These are phyloP conservation scores for Patella depressa DNA, from an alignment of 2,888 invertebrate species.

Conservation along the genomic window DNA sequence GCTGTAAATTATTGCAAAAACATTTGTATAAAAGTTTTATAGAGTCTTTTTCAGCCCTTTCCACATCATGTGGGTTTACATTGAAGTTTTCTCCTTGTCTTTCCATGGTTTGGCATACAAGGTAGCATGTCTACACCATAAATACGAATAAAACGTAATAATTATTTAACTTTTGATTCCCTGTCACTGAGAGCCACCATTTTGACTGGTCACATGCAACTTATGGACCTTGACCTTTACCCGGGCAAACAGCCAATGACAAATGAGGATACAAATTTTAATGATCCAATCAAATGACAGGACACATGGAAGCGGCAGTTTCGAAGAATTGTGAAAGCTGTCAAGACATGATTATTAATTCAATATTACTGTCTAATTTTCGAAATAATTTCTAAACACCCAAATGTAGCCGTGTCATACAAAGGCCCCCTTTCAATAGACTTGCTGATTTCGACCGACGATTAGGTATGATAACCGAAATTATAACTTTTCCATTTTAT, in stretches of 20 bases:
- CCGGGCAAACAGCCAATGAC: conserved; percentile 11
- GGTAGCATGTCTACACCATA: background rate
- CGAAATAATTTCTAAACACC: too few species aligned
- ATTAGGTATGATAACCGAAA: too few species aligned
- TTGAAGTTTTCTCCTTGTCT: background rate
- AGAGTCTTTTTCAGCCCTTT: conserved; percentile 32
- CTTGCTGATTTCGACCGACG: too few species aligned
- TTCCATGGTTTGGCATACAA: conserved; percentile 17
- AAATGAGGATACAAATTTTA: too few species aligned
- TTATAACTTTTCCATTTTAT: too few species aligned
- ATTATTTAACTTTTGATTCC: conserved; percentile 10
- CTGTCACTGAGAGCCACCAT: conserved; percentile 39
- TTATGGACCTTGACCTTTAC: conserved; percentile 30
- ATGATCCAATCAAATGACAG: too few species aligned
- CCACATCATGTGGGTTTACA: conserved; percentile 12
- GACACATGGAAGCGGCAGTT: background rate
- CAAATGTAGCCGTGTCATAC: too few species aligned
- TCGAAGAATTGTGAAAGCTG: background rate
- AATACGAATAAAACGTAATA: background rate
- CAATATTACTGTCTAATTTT: too few species aligned
- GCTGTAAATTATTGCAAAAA: conserved; percentile 65
- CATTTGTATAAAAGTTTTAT: conserved; percentile 43
- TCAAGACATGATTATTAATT: too few species aligned
- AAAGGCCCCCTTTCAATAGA: too few species aligned
- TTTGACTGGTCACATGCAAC: conserved; percentile 52